These are phyloP conservation scores for Cheirogaleus medius DNA, from an alignment of 2,113 vertebrate species.

Conservation along the genomic window DNA sequence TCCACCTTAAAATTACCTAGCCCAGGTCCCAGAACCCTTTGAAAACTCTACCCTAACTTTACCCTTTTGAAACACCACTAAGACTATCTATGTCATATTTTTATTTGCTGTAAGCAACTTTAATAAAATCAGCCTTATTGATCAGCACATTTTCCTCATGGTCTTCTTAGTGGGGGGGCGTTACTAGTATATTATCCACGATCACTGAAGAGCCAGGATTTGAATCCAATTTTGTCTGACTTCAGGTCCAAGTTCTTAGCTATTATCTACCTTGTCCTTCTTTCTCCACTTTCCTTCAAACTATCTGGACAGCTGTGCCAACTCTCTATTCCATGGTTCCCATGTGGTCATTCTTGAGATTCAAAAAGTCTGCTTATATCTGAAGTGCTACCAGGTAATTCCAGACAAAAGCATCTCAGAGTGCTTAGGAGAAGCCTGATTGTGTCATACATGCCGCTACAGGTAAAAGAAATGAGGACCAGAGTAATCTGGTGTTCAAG, in stretches of 20 bases:
- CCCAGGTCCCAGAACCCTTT: background rate
- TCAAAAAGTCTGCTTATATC: background rate
- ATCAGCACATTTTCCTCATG: background rate
- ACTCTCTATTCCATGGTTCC: background rate
- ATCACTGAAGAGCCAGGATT: background rate
- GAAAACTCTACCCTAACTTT: background rate
- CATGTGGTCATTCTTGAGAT: background rate
- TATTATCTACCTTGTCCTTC: background rate
- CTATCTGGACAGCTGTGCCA: background rate
- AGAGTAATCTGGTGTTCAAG: background rate
- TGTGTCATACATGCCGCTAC: background rate
- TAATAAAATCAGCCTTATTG: background rate
- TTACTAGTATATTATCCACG: background rate
- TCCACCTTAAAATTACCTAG: background rate
- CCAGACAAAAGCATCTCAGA: background rate
- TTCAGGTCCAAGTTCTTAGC: background rate
- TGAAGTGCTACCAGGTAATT: background rate
- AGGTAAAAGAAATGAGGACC: background rate
- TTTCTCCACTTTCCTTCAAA: background rate
- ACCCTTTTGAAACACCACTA: background rate
- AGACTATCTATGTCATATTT: background rate
- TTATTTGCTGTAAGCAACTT: background rate
- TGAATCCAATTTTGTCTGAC: background rate
- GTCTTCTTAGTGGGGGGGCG: background rate
- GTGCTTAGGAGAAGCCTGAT: background rate